These are phyloP conservation scores for Nomada ruficornis DNA, from an alignment of 2,888 invertebrate species.

Conservation along the genomic window DNA sequence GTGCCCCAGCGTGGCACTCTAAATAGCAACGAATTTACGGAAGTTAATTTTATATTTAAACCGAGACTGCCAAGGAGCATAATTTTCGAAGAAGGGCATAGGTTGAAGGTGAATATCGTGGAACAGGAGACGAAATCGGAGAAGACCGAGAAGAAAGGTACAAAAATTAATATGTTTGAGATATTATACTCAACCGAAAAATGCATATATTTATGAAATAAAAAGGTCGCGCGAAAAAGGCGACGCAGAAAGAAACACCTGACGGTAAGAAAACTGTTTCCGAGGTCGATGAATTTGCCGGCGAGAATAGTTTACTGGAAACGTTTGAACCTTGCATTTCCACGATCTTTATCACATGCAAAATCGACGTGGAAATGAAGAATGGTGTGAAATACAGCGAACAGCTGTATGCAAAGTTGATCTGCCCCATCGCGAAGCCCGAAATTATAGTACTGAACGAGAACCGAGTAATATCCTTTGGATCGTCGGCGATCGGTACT, in stretches of 20 bases:
- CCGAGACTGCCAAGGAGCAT: constrained; percentile 16
- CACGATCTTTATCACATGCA: constrained; percentile 41
- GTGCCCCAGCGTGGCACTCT: constrained; percentile 32
- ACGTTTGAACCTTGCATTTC: constrained; percentile 31
- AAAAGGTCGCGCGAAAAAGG: not conserved
- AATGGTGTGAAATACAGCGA: constrained; percentile 14
- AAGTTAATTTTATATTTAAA: constrained; percentile 39
- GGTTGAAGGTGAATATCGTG: not conserved
- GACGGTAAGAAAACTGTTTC: not conserved
- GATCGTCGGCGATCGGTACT: constrained; percentile 34
- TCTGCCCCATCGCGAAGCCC: constrained; percentile 44
- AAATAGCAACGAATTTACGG: constrained; percentile 27
- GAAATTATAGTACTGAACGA: constrained; percentile 39
- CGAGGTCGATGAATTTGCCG: not conserved
- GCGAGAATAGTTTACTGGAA: constrained; percentile 32
- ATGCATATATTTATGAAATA: too few species aligned
- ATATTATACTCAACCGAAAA: too few species aligned
- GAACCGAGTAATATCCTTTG: constrained; percentile 32
- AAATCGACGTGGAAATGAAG: constrained; percentile 26
- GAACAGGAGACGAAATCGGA: not conserved
- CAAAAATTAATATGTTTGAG: not conserved
- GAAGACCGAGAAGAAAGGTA: constrained; percentile 12
- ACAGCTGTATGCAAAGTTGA: constrained; percentile 28
- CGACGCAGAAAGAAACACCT: not conserved
- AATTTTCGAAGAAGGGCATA: not conserved